Conservation (phyloP, 2,797 vertebrate genomes). For the Poeciliopsis presidionis region DNA sequence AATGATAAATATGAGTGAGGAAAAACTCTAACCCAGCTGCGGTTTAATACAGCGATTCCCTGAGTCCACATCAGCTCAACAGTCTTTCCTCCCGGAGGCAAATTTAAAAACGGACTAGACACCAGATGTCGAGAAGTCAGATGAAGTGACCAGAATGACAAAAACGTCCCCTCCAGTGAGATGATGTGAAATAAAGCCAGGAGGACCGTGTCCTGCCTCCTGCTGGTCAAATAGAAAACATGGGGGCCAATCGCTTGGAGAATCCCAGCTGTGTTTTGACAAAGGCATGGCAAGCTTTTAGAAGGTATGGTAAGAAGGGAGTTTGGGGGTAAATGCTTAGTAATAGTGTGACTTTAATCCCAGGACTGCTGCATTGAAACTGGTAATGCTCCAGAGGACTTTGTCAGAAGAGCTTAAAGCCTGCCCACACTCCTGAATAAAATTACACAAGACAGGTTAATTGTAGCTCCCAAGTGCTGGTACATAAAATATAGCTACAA, state of each 20-base stretch:
- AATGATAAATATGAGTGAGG: conserved; percentile 7
- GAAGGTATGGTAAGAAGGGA: conserved; percentile 7
- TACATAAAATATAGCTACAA: not conserved
- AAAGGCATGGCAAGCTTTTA: conserved; percentile 23
- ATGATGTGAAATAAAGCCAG: conserved; percentile 17
- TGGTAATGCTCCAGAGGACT: not conserved
- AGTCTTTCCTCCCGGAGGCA: conserved; percentile 30
- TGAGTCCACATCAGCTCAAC: conserved; percentile 3
- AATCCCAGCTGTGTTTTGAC: conserved; percentile 11
- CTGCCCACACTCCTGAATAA: not conserved
- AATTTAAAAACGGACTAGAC: conserved; percentile 30
- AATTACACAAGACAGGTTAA: not conserved
- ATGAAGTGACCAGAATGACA: conserved; percentile 41
- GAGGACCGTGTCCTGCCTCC: conserved; percentile 22
- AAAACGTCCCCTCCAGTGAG: conserved; percentile 23
- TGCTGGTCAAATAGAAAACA: conserved; percentile 28
- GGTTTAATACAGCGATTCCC: conserved; percentile 20
- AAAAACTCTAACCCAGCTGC: not conserved
- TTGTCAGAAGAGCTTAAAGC: not conserved
- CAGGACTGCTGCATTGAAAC: not conserved
- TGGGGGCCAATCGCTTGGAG: conserved; percentile 16
- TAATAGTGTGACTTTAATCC: not conserved
- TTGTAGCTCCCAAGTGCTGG: not conserved
- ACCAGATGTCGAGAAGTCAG: conserved; percentile 49
- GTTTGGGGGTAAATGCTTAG: not conserved